phyloP scores from a whole-genome alignment of 2,888 invertebrate species.

The Cataglyphis livida region DNA sequence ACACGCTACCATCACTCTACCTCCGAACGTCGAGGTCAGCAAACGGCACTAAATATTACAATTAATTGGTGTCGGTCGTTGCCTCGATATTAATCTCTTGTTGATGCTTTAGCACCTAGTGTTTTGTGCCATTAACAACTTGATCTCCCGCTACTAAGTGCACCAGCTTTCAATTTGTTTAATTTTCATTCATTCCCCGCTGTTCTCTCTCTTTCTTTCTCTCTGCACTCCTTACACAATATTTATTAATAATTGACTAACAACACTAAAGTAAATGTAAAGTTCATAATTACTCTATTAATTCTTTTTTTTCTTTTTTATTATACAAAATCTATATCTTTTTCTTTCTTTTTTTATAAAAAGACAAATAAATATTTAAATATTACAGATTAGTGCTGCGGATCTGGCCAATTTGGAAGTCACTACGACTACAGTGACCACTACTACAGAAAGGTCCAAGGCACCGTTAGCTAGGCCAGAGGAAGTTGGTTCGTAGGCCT shows the following conservation, averaged over 20 bases:
- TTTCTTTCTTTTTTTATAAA: neutral
- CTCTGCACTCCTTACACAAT: conserved; percentile 1
- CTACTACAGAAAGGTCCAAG: conserved; percentile 83
- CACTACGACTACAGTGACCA: conserved; percentile 82
- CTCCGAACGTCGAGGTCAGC: conserved; percentile 85
- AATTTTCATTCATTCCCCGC: conserved; percentile 11
- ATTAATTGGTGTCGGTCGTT: conserved; percentile 72
- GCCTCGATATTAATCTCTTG: conserved; percentile 70
- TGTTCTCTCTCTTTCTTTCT: neutral
- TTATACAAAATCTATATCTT: neutral
- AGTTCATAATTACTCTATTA: conserved; percentile 13
- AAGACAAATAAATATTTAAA: neutral
- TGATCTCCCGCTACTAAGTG: conserved; percentile 24
- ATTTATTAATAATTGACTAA: conserved; percentile 32
- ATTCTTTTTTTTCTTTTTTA: neutral
- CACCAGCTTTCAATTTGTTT: conserved; percentile 37
- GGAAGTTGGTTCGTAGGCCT: conserved; percentile 82
- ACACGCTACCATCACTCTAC: conserved; percentile 84
- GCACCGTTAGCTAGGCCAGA: conserved; percentile 83
- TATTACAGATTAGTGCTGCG: conserved; percentile 83
- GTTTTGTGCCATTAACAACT: conserved; percentile 54
- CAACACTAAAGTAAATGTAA: conserved; percentile 20
- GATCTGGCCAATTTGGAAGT: conserved; percentile 84
- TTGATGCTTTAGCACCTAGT: conserved; percentile 61
- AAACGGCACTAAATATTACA: conserved; percentile 70